Evolutionary conservation across 2,113 vertebrate species (phyloP), one percentile per base, ranked within the genome.

Genomic region (Corvus moneduloides): DNA sequence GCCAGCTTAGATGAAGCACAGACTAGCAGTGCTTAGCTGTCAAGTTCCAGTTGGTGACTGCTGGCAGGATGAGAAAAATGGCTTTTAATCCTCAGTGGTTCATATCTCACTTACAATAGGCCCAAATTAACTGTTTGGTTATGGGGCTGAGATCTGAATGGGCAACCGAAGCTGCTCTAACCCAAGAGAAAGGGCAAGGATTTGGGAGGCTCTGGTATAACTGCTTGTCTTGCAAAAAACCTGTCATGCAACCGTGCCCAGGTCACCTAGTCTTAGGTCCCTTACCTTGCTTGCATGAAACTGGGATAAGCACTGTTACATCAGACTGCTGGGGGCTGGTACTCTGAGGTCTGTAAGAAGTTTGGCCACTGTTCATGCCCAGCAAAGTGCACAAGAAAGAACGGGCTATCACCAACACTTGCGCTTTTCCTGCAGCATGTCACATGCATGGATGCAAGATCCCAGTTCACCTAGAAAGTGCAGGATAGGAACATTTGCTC

Each of bases 1-100:
- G 75, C 66, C 75, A 77, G 59, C 37, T 77, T 44, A 81, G 89
- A 85, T 52, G 35, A 37, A 91, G 83, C 19, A 13, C 68, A 64
- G 82, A 43, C 74, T 51, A 82, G 55, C 58, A 74, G 62, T 88
- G 78, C 82, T 91, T 83, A 93, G 90, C 84, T 90, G 82, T 87
- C 72, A 90, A 69, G 89, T 95, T 95, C 67, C 78, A 54, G 51
- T 19, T 6, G 1, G 52, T 51, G 55, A 87, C 68, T 5, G 10
- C 43, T 85, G 67, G 48, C 73, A 83, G 52, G 28, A 89, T 74
- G 68, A 77, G 44, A 26, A 91, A 86, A 90, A 52, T n/a, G 1
- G 77, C 59, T 80, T 90, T 88, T 64, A 44, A 55, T 52, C 71
- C 74, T 89, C 18, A 1, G 15, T 51, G 33, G 39, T 80, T 93